phyloP scores from a whole-genome alignment of 2,797 vertebrate genomes.

The Cygnus olor region DNA sequence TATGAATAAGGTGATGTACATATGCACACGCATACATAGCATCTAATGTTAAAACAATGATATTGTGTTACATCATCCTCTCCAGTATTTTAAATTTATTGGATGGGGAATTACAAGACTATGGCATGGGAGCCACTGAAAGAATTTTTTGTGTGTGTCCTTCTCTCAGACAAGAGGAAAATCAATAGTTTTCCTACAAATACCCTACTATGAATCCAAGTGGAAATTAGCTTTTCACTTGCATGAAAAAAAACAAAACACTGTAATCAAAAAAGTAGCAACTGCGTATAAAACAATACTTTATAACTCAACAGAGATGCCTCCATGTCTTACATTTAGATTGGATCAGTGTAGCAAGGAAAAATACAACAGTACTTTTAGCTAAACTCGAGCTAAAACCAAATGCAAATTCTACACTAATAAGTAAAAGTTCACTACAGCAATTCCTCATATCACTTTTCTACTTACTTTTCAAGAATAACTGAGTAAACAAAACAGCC shows the following conservation, averaged over 20 bases:
- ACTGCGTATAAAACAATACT: background rate
- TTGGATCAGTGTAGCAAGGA: background rate
- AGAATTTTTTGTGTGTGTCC: background rate
- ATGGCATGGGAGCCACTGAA: rapidly evolving
- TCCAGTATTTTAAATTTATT: background rate
- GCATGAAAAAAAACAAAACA: background rate
- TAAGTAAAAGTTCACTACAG: background rate
- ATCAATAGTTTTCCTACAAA: background rate
- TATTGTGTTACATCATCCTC: background rate
- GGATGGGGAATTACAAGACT: background rate
- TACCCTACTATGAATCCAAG: background rate
- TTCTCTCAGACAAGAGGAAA: background rate
- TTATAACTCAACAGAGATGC: background rate
- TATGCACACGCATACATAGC: background rate
- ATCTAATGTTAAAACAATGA: background rate
- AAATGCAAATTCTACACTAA: background rate
- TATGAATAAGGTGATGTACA: background rate
- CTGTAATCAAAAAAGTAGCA: background rate
- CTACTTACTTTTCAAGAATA: background rate
- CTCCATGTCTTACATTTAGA: background rate
- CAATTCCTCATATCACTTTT: background rate
- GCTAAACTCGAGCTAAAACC: background rate
- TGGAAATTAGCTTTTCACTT: background rate
- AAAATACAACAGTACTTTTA: background rate
- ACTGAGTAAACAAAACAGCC: background rate